Conservation (phyloP, 2,113 vertebrate genomes). For the Camarhynchus parvulus region DNA sequence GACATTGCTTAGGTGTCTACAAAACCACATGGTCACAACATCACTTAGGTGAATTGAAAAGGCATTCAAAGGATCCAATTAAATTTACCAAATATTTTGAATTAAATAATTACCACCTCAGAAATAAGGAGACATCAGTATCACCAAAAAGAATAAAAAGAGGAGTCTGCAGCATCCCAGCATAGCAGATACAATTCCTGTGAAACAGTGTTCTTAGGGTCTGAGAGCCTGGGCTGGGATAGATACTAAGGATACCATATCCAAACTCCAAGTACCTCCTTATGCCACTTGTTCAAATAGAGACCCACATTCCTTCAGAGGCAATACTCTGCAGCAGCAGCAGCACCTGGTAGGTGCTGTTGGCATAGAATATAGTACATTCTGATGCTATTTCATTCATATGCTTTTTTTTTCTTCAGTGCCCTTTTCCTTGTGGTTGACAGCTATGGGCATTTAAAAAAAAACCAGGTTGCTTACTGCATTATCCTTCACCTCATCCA, state of each 20-base stretch:
- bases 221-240: neutral
- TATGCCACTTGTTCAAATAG: neutral
- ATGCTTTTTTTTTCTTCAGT: neutral
- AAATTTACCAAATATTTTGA: neutral
- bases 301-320: neutral
- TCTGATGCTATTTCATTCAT: neutral
- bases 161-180: neutral
- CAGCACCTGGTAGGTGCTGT: neutral
- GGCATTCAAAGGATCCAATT: neutral
- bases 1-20: neutral
- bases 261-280: neutral
- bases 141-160: neutral
- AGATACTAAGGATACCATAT: neutral
- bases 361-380: neutral
- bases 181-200: neutral
- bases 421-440: neutral
- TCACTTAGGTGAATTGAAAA: neutral
- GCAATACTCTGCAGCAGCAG: neutral
- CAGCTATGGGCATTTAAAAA: neutral
- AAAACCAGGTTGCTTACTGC: neutral
- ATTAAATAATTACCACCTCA: neutral
- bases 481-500: conserved; percentile 34
- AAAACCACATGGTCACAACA: neutral
- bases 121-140: neutral
- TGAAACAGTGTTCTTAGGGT: neutral